Conservation (phyloP, 2,113 vertebrate species). For the Blennius ocellaris region DNA sequence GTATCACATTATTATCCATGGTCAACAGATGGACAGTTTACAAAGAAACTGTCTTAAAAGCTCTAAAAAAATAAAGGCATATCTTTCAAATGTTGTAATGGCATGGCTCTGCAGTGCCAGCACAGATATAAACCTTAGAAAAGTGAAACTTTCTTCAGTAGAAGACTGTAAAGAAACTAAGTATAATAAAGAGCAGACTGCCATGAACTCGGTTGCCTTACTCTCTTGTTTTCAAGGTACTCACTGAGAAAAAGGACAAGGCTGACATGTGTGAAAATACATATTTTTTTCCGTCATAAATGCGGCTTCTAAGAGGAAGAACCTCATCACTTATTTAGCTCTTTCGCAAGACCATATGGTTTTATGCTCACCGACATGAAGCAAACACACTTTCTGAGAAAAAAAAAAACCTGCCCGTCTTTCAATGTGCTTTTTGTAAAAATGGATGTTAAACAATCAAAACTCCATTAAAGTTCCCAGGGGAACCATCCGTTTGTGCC, state of each 20-base stretch:
- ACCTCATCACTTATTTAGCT: constrained; percentile 82
- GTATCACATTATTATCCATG: constrained; percentile 19
- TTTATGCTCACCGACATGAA: constrained; percentile 66
- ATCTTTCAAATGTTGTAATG: constrained; percentile 24
- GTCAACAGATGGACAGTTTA: constrained; percentile 10
- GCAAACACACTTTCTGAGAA: constrained; percentile 54
- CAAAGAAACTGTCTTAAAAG: constrained; percentile 2
- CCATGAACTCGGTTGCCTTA: constrained; percentile 4
- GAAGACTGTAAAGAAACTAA: constrained; percentile 8
- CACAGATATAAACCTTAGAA: constrained; percentile 15
- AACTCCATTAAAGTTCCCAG: constrained; percentile 79
- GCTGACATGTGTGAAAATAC: constrained; percentile 55
- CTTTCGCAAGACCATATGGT: constrained; percentile 82
- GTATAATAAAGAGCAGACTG: constrained; percentile 4
- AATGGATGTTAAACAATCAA: constrained; percentile 86
- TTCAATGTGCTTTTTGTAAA: constrained; percentile 72
- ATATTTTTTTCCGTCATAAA: constrained; percentile 37
- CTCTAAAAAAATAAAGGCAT: not conserved
- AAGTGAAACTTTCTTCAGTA: constrained; percentile 34
- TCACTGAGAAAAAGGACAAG: constrained; percentile 35
- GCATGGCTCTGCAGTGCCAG: constrained; percentile 43
- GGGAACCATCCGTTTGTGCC: constrained; percentile 73
- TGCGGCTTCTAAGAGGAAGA: constrained; percentile 52
- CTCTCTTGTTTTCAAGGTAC: constrained; percentile 43
- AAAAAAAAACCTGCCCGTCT: constrained; percentile 62